phyloP scores from a whole-genome alignment of 2,113 vertebrate species.

The Alethe diademata region DNA sequence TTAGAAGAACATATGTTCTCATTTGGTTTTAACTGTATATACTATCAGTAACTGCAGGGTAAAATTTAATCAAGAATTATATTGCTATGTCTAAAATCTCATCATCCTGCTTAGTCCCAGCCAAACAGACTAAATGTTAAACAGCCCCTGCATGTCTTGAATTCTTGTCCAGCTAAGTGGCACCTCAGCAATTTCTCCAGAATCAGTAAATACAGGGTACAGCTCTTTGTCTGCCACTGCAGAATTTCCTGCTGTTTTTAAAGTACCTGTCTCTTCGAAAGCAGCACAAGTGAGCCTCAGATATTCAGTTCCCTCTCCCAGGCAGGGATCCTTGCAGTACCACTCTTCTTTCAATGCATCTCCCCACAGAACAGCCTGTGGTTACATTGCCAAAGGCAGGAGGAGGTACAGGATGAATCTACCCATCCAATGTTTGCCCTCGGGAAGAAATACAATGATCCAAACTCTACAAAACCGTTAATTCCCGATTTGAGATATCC shows the following conservation, averaged over 20 bases:
- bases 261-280: not conserved
- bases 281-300: not conserved
- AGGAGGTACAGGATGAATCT: not conserved
- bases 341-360: not conserved
- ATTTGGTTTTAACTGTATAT: not conserved
- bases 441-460: not conserved
- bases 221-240: not conserved
- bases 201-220: not conserved
- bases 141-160: not conserved
- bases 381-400: not conserved
- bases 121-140: not conserved
- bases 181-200: not conserved
- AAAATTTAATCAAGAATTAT: constrained; percentile 20
- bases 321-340: not conserved
- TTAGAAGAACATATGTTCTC: not conserved
- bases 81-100: not conserved
- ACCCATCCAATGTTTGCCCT: not conserved
- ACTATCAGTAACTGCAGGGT: not conserved
- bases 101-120: not conserved
- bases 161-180: not conserved
- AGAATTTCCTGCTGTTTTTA: not conserved
- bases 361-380: not conserved
- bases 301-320: not conserved
- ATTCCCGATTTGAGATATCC: not conserved
- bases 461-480: not conserved